Evolutionary conservation across 2,113 vertebrate genomes (phyloP).

Genomic region (Crocuta crocuta): DNA sequence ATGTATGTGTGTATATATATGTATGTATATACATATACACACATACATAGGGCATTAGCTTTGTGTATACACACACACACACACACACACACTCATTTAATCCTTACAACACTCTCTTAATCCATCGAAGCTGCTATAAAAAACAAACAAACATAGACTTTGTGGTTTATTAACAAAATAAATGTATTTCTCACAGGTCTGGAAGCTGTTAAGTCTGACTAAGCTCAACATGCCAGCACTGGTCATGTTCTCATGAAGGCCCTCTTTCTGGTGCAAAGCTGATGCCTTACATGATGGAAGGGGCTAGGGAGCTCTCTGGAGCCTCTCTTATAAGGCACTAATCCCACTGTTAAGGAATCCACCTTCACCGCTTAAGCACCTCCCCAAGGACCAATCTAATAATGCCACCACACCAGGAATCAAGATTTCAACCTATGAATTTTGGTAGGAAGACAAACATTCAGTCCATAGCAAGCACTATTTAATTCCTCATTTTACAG

Average conservation of each 20-base stretch:
- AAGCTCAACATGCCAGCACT: not conserved
- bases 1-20: no score
- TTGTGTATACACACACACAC: not conserved
- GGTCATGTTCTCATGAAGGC: not conserved
- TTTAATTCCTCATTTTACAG: not conserved
- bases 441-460: not conserved
- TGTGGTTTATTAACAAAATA: not conserved
- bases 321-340: not conserved
- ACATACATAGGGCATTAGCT: no score
- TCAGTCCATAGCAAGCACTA: not conserved
- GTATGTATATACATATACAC: no score
- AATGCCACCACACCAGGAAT: not conserved
- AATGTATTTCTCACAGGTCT: not conserved
- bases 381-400: not conserved
- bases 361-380: not conserved
- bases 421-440: not conserved
- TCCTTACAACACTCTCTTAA: not conserved
- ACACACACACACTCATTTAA: not conserved
- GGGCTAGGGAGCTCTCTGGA: not conserved
- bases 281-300: not conserved
- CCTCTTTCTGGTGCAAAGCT: conserved; percentile 14
- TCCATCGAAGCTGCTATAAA: not conserved
- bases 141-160: not conserved
- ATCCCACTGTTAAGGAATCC: not conserved
- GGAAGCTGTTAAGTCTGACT: not conserved